These are phyloP conservation scores for Onchidella celtica DNA, from an alignment of 2,888 invertebrate genomes.

Conservation along the genomic window DNA sequence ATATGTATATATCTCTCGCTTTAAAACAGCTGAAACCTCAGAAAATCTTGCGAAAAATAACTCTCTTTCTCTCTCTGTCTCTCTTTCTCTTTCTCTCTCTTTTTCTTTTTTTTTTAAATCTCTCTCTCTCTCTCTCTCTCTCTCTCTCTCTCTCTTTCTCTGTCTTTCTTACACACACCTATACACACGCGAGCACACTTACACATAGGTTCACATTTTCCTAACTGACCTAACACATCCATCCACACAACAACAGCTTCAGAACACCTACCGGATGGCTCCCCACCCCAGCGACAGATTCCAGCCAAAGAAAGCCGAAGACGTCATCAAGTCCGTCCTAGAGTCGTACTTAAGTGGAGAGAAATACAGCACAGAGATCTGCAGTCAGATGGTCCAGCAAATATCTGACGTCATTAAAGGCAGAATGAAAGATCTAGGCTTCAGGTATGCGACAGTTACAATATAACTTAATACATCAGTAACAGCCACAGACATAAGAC, in stretches of 20 bases:
- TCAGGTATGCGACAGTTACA: too few species aligned
- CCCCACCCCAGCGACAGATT: conserved; percentile 68
- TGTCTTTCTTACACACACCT: neutral
- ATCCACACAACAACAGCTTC: conserved; percentile 52
- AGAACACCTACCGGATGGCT: conserved; percentile 71
- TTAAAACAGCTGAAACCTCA: neutral
- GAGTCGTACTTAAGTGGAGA: conserved; percentile 72
- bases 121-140: neutral
- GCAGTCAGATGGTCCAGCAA: conserved; percentile 67
- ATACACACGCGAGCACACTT: too few species aligned
- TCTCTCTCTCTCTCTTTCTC: neutral
- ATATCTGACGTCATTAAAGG: conserved; percentile 73
- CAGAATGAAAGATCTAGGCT: conserved; percentile 72
- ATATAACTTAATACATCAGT: too few species aligned
- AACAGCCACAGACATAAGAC: too few species aligned
- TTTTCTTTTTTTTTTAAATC: neutral
- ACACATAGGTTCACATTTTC: too few species aligned
- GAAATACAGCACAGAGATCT: conserved; percentile 70
- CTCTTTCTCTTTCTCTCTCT: neutral
- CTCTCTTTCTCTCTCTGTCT: too few species aligned
- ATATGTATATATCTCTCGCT: neutral
- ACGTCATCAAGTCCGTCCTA: conserved; percentile 65
- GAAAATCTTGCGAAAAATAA: neutral
- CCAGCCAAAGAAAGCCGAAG: conserved; percentile 61
- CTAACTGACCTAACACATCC: too few species aligned